Evolutionary conservation across 2,888 invertebrate species (phyloP), one percentile per base, ranked within the genome.

Genomic region (Tryphoninae sp.): DNA sequence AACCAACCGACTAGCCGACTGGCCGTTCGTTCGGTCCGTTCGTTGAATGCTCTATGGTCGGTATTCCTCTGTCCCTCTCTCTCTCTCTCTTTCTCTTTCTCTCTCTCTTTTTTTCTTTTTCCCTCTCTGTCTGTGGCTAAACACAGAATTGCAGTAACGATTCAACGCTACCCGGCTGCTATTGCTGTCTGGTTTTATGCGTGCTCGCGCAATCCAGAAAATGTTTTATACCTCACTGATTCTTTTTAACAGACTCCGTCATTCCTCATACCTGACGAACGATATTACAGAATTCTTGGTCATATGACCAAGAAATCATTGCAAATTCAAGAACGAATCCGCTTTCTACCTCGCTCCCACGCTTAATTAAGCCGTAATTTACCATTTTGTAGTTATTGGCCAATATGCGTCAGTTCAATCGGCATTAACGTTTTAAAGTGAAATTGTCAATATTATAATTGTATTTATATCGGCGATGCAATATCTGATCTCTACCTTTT

Each of bases 111-210:
- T 7, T 26, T 2, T 26, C 26, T 26, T 23, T 77, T 64, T 33
- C 33, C 7, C 6, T 3, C 33, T 33, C 33, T 33, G 33, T 33
- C 33, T 64, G 16, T 55, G 68, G 75, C 64, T 80, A 49, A 80
- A 75, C 80, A 45, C 75, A 64, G 64, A 80, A 75, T 75, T 75
- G 81, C 81, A 61, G 53, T 71, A 78, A 82, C 78, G 59, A 82
- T 78, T 82, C 59, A 75, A 78, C 67, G 65, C 64, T 19, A 55
- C 51, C 53, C 49, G 55, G 51, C 22, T 74, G 58, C 55, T 53
- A 23, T 69, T 68, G 49, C 51, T 16, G 33, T 65, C 64, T 40
- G 45, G 68, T 65, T 78, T 78, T 65, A 67, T 67, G 78, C 55
- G 65, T 61, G 71, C 67, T n/a, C 61, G 33, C 40, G 69, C 69